Conservation (phyloP, 2,888 invertebrate genomes). For the Eupithecia subfuscata region DNA sequence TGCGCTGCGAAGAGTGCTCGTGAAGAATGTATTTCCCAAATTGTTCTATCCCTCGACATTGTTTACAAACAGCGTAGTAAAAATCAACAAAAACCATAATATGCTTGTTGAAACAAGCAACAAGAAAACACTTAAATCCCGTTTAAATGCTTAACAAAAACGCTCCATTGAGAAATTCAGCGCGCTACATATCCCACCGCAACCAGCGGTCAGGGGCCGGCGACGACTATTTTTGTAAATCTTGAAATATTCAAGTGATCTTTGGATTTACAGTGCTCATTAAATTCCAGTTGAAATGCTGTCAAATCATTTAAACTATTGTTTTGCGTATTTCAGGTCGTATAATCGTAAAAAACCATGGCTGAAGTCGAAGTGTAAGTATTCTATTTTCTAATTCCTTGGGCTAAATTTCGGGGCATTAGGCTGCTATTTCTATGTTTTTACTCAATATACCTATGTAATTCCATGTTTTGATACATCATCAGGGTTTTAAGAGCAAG, state of each 20-base stretch:
- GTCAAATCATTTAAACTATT: conserved; percentile 57
- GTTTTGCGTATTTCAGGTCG: conserved; percentile 78
- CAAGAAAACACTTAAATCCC: conserved; percentile 2
- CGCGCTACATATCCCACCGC: conserved; percentile 51
- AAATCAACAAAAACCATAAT: background rate
- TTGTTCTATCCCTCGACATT: background rate
- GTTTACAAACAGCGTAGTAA: background rate
- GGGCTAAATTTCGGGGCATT: background rate
- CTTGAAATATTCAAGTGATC: conserved; percentile 69
- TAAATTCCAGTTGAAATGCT: conserved; percentile 51
- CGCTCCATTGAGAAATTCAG: conserved; percentile 32
- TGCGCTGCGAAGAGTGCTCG: too few relatives aligned
- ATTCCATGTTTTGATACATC: background rate
- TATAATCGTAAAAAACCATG: conserved; percentile 84
- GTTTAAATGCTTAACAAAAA: conserved; percentile 12
- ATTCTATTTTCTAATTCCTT: conserved; percentile 43
- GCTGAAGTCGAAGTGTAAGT: conserved; percentile 94
- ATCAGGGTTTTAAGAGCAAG: too few relatives aligned
- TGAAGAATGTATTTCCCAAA: too few relatives aligned
- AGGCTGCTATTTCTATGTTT: background rate
- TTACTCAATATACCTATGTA: background rate
- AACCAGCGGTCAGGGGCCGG: conserved; percentile 58
- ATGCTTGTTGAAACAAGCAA: background rate
- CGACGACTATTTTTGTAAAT: conserved; percentile 64
- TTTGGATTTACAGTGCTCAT: conserved; percentile 46